Percentiles rank a stretch among this genome's conserved stretches.
Conservation (phyloP, 2,888 invertebrate species). For the Drosophila yooni region DNA sequence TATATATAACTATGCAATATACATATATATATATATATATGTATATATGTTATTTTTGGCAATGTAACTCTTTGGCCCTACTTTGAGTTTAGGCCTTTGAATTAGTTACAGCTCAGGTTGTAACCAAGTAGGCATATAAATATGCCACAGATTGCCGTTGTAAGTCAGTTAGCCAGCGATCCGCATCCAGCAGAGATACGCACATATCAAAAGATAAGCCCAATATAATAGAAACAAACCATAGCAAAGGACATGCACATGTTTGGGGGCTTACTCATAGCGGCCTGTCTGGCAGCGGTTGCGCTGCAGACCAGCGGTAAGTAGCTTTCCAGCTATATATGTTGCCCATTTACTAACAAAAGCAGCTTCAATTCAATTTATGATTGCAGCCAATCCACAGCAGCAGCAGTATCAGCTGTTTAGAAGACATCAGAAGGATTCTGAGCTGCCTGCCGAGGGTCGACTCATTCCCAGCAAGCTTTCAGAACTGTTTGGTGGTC, state of each 20-base stretch:
- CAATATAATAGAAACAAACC: background rate
- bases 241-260: slow-evolving; percentile 53
- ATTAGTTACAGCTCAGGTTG: slow-evolving; percentile 41
- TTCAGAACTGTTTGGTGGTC: slow-evolving; percentile 35
- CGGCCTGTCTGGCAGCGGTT: slow-evolving; percentile 61
- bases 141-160: slow-evolving; percentile 54
- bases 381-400: slow-evolving; percentile 50
- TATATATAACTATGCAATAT: background rate
- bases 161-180: slow-evolving; percentile 69
- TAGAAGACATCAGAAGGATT: slow-evolving; percentile 42
- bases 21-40: background rate
- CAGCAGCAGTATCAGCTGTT: slow-evolving; percentile 46
- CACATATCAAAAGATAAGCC: background rate
- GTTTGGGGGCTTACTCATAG: slow-evolving; percentile 51
- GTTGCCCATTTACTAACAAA: background rate
- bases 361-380: background rate
- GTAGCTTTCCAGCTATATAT: slow-evolving; percentile 4
- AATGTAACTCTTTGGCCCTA: slow-evolving; percentile 27
- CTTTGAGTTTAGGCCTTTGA: slow-evolving; percentile 20
- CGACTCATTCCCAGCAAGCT: slow-evolving; percentile 56
- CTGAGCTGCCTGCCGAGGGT: slow-evolving; percentile 53
- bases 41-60: slow-evolving; percentile 1
- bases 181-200: slow-evolving; percentile 54
- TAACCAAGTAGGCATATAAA: slow-evolving; percentile 64
- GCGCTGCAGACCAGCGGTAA: slow-evolving; percentile 56